Conservation (phyloP, 1,140 invertebrate species). For the Drosophila carrolli region DNA sequence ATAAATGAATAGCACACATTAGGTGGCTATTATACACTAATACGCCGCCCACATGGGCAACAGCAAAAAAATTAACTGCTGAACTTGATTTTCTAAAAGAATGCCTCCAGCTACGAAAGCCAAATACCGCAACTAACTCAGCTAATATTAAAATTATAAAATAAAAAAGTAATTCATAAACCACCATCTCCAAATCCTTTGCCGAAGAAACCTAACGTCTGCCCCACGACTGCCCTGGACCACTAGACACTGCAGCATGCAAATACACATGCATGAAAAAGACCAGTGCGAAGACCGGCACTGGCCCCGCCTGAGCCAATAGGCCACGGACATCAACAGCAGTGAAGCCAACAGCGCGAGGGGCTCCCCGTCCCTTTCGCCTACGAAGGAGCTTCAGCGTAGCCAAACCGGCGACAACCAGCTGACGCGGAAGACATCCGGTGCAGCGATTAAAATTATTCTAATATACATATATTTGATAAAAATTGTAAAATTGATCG, state of each 20-base stretch:
- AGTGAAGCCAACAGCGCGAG: background rate
- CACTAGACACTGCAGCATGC: constrained; percentile 9
- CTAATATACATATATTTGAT: no score
- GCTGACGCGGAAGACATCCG: no score
- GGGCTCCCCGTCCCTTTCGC: no score
- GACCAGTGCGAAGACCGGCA: constrained; percentile 10
- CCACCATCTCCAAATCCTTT: constrained; percentile 20
- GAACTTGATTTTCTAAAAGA: constrained; percentile 1
- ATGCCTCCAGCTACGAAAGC: background rate
- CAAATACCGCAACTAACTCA: constrained; percentile 7
- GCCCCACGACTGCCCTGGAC: constrained; percentile 19
- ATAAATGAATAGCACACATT: background rate
- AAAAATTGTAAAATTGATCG: no score
- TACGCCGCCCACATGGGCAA: background rate
- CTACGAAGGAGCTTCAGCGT: no score
- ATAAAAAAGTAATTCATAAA: background rate
- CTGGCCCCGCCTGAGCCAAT: constrained; percentile 13
- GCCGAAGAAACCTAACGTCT: constrained; percentile 9
- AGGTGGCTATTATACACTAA: background rate
- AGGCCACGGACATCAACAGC: constrained; percentile 18
- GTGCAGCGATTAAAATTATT: no score
- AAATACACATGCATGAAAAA: constrained; percentile 11
- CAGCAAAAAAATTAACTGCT: background rate
- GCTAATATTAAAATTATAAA: background rate
- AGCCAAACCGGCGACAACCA: no score